Conservation (phyloP, 2,113 vertebrate species). For the Illadopsis cleaveri region DNA sequence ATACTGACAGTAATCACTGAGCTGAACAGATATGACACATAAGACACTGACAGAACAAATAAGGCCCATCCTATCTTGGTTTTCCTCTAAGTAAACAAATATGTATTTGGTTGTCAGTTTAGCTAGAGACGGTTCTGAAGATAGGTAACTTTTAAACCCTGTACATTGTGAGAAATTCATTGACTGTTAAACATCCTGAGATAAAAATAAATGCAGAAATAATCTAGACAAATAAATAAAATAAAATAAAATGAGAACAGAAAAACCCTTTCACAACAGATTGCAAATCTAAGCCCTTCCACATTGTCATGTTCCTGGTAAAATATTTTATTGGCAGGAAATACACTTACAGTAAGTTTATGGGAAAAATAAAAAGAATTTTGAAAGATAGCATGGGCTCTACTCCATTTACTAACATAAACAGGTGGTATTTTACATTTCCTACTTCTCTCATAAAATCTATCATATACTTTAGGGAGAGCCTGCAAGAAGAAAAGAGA, state of each 20-base stretch:
- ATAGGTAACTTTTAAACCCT: background rate
- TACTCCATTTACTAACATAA: background rate
- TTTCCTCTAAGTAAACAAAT: background rate
- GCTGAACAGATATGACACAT: conserved; percentile 2
- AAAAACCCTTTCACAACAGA: background rate
- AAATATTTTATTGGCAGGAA: conserved; percentile 3
- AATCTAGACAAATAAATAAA: background rate
- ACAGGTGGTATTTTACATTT: background rate
- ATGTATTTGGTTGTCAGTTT: background rate
- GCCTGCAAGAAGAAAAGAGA: background rate
- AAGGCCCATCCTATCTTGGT: background rate
- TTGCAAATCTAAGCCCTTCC: background rate
- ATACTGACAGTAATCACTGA: conserved; percentile 5
- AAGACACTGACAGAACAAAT: background rate
- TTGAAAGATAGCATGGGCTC: background rate
- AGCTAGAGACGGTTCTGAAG: background rate
- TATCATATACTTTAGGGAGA: background rate
- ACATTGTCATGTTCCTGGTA: background rate
- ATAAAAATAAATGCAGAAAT: background rate
- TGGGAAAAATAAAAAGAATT: background rate
- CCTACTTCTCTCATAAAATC: background rate
- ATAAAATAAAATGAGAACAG: background rate
- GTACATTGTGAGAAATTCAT: background rate
- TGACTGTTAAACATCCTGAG: background rate
- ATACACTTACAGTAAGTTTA: background rate